Base-by-base conservation (phyloP, 2,113 vertebrate species). In the Psilopsiagon aymara region DNA sequence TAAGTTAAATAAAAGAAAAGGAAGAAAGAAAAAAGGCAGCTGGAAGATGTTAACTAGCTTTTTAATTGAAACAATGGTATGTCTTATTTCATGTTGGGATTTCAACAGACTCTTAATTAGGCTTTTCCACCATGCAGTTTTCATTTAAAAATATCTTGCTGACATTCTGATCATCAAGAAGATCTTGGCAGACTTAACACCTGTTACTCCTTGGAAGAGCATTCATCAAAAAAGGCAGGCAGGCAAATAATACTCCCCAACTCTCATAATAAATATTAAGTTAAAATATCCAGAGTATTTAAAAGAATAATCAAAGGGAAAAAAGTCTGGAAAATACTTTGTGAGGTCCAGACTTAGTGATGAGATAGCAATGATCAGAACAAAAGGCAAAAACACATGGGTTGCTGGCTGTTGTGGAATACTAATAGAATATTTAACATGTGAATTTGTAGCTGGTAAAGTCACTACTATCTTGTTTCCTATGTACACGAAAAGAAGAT, bases 81-180 rank as follows among this genome's bases (percentile, higher is more conserved):
- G 88, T 83, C 93, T 96, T 81, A 82, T 94, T 96, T 96, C 60
- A 95, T 94, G 75, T 49, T 94, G 88, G 69, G 76, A 79, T 97
- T 97, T 95, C 92, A 85, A 57, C 66, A 90, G 62, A 92, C 39
- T 75, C 78, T 95, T 97, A 96, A 96, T 96, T 95, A 94, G 79
- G 59, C 70, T 93, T 97, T 88, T 91, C 80, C 93, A 95, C 84
- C 52, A 70, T 7, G 68, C 63, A 67, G 62, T 69, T 96, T 93
- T 97, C 31, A 39, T 35, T 95, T 66, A 82, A 95, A 94, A 95
- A 88, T 90, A 52, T 66, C 85, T 73, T 91, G 90, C 88, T 94
- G 73, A 85, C 87, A 95, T 96, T 73, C 46, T 91, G 95, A 70
- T 81, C 51, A 88, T 93, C 51, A 59, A 64, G 94, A 89, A 87